A percentile compares a stretch with the other conserved stretches of the same genome.
Conservation (phyloP, 1,140 invertebrate species). For the Chymomyza costata region DNA sequence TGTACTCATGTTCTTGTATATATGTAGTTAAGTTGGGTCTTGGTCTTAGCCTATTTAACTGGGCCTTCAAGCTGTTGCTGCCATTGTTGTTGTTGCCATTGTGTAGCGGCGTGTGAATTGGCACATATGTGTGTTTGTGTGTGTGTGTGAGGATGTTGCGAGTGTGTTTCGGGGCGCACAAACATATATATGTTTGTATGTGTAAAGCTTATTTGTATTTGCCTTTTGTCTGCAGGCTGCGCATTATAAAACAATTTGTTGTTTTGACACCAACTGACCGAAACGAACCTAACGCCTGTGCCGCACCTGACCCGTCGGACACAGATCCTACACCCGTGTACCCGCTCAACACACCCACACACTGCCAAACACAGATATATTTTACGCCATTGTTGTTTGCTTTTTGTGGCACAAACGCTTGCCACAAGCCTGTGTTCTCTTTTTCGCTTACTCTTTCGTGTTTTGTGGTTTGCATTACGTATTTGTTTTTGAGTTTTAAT, state of each 20-base stretch:
- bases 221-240: conserved; percentile 21
- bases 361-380: neutral
- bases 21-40: too few relatives aligned
- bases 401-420: too few relatives aligned
- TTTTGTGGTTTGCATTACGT: too few relatives aligned
- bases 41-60: too few relatives aligned
- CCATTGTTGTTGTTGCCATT: conserved; percentile 8
- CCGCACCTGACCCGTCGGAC: conserved; percentile 26
- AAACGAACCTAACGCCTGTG: conserved; percentile 6
- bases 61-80: conserved; percentile 4
- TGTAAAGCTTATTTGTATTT: conserved; percentile 17
- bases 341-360: conserved; percentile 12
- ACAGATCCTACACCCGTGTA: conserved; percentile 29
- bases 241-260: conserved; percentile 36
- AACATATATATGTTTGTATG: neutral
- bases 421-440: conserved; percentile 14
- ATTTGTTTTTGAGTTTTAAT: too few relatives aligned
- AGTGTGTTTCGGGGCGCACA: neutral
- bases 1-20: too few relatives aligned
- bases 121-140: too few relatives aligned
- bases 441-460: too few relatives aligned
- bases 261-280: conserved; percentile 32
- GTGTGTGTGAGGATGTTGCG: conserved; percentile 6
- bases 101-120: too few relatives aligned
- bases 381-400: too few relatives aligned